phyloP scores from a whole-genome alignment of 2,113 vertebrate genomes.

The Tetrax tetrax region DNA sequence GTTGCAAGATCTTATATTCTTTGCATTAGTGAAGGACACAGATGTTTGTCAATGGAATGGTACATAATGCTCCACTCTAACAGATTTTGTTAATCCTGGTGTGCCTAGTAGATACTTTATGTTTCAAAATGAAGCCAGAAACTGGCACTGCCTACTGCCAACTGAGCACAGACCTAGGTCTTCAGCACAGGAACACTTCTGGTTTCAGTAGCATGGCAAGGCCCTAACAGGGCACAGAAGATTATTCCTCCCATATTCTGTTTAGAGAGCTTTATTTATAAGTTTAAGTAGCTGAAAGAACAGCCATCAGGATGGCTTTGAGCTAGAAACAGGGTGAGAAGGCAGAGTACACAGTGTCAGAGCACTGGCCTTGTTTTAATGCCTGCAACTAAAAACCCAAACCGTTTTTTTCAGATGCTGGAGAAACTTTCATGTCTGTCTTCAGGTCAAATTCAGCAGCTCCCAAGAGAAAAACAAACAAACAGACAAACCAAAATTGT shows the following conservation, averaged over 20 bases:
- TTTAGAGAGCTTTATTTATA: neutral
- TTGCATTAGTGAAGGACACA: neutral
- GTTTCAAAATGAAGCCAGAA: neutral
- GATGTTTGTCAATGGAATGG: neutral
- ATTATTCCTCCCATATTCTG: neutral
- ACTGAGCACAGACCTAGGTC: fast-evolving
- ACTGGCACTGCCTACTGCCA: neutral
- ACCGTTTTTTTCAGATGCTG: neutral
- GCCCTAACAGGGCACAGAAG: neutral
- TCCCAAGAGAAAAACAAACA: neutral
- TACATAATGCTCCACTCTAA: neutral
- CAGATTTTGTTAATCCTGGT: neutral
- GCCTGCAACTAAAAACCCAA: neutral
- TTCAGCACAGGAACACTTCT: neutral
- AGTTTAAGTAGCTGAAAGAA: neutral
- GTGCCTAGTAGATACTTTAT: neutral
- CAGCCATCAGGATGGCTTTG: neutral
- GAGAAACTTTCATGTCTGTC: neutral
- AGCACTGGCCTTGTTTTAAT: neutral
- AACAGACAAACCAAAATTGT: neutral
- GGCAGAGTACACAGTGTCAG: fast-evolving
- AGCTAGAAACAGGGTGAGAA: neutral
- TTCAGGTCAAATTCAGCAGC: neutral
- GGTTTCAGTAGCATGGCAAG: neutral
- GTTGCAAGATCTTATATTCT: neutral